A percentile compares a stretch with the other conserved stretches of the same genome.
Conservation (phyloP, 2,888 invertebrate genomes). For the Axea sp. region DNA sequence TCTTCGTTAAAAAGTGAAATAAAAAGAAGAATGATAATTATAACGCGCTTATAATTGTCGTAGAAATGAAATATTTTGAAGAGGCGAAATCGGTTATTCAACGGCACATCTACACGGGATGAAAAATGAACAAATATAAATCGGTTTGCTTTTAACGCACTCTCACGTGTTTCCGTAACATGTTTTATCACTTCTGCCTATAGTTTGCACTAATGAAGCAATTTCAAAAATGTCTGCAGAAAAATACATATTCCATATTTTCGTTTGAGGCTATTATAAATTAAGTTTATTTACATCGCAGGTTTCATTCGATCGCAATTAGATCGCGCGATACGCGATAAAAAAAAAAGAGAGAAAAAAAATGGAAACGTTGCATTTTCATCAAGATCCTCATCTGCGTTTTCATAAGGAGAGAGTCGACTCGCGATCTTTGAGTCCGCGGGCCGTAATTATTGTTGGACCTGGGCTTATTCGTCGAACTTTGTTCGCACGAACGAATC, state of each 20-base stretch:
- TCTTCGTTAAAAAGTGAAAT: too few relatives aligned
- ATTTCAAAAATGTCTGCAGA: constrained; percentile 14
- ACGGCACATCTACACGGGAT: too few relatives aligned
- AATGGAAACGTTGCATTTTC: constrained; percentile 17
- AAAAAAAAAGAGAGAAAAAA: too few relatives aligned
- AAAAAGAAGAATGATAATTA: too few relatives aligned
- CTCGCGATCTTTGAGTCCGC: neutral
- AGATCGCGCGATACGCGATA: constrained; percentile 23
- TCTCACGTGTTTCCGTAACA: too few relatives aligned
- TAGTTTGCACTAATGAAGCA: constrained; percentile 13
- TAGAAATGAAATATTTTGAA: too few relatives aligned
- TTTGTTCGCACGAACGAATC: constrained; percentile 53
- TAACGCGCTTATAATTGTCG: too few relatives aligned
- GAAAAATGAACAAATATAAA: too few relatives aligned
- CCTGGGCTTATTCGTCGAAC: constrained; percentile 48
- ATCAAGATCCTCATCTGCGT: constrained; percentile 28
- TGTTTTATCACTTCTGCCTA: too few relatives aligned
- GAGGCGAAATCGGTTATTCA: too few relatives aligned
- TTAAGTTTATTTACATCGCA: constrained; percentile 19
- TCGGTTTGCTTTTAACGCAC: too few relatives aligned
- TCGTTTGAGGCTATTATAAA: constrained; percentile 6
- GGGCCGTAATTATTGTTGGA: constrained; percentile 37
- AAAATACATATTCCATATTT: too few relatives aligned
- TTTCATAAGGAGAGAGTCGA: neutral
- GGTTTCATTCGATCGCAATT: constrained; percentile 16